These are phyloP conservation scores for Onychomys torridus DNA, from an alignment of 2,797 vertebrate genomes.

Conservation along the genomic window DNA sequence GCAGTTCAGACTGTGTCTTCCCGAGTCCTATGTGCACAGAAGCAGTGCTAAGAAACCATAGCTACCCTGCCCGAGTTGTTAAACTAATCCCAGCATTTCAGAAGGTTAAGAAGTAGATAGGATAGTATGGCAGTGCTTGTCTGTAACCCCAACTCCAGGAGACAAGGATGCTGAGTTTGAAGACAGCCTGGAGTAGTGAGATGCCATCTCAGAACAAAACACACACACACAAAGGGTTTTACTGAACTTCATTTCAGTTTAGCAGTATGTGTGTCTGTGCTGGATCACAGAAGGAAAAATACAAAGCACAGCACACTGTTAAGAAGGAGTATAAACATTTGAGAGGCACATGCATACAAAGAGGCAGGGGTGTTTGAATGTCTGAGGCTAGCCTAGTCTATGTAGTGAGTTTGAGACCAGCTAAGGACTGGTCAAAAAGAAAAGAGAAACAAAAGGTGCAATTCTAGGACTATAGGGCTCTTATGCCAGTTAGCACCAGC, in stretches of 20 bases:
- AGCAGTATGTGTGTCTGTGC: not conserved
- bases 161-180: not conserved
- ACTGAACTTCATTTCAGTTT: not conserved
- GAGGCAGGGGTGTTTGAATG: not conserved
- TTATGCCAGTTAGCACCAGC: not conserved
- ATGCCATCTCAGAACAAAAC: not conserved
- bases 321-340: not conserved
- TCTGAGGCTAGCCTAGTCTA: not conserved
- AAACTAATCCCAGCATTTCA: constrained; percentile 33
- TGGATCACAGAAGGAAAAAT: not conserved
- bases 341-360: not conserved
- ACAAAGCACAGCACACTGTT: not conserved
- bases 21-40: not conserved
- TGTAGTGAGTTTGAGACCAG: not conserved
- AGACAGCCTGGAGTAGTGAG: not conserved
- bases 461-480: not conserved
- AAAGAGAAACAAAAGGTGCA: not conserved
- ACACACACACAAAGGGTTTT: not conserved
- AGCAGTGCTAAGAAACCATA: not conserved
- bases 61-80: not conserved
- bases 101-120: not conserved
- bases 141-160: not conserved
- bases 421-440: not conserved
- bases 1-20: not conserved
- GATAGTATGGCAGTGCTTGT: not conserved